phyloP scores from a whole-genome alignment of 2,888 invertebrate species.

The Noctua pronuba region DNA sequence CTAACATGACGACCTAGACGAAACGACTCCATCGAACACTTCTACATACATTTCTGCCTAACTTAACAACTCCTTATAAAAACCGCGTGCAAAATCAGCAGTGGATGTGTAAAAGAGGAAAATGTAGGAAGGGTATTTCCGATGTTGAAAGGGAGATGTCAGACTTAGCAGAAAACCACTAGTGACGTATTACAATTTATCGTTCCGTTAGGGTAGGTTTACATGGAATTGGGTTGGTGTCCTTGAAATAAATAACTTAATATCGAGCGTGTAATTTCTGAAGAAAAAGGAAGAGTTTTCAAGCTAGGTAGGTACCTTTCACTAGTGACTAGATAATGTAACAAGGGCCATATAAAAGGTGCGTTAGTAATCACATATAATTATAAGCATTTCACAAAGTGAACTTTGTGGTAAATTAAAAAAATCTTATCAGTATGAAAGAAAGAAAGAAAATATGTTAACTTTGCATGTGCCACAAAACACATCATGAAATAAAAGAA shows the following conservation, averaged over 20 bases:
- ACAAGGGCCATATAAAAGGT: neutral
- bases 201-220: constrained; percentile 19
- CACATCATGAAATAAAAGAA: no score
- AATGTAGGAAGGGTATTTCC: neutral
- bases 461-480: no score
- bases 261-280: neutral
- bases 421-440: neutral
- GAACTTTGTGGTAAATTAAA: neutral
- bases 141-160: constrained; percentile 23
- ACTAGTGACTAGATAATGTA: neutral
- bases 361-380: neutral
- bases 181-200: constrained; percentile 61
- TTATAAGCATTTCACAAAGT: neutral
- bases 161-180: constrained; percentile 53
- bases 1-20: constrained; percentile 2
- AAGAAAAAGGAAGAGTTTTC: neutral
- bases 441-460: no score
- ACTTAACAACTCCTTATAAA: neutral
- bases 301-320: neutral
- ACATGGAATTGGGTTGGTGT: constrained; percentile 23
- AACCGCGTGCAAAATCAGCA: neutral
- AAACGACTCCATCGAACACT: neutral
- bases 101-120: constrained; percentile 2
- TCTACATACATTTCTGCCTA: constrained; percentile 7
- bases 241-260: neutral